Evolutionary conservation across 2,113 vertebrate genomes (phyloP).

Genomic region (Gobio gobio): DNA sequence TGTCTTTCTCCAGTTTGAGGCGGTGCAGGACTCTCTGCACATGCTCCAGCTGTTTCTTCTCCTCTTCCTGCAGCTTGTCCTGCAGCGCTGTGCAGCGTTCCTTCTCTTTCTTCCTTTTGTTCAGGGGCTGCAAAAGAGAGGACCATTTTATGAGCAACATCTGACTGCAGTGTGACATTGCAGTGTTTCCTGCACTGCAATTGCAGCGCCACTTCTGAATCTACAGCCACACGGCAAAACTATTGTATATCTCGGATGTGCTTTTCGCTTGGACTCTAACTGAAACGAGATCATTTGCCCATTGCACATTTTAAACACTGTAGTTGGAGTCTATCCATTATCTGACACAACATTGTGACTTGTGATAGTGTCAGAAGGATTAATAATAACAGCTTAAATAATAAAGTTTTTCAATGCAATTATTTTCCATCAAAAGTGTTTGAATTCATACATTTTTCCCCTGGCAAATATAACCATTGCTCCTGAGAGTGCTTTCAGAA

Average conservation of each 20-base stretch:
- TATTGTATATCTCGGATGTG: neutral
- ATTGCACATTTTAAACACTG: neutral
- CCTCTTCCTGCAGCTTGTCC: slow-evolving; percentile 96
- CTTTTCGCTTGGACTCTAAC: neutral
- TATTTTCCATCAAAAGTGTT: too few relatives aligned
- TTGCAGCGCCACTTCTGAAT: neutral
- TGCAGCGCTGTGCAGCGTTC: slow-evolving; percentile 96
- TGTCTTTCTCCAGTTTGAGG: slow-evolving; percentile 97
- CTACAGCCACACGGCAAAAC: neutral
- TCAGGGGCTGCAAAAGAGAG: slow-evolving; percentile 80
- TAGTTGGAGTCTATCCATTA: too few relatives aligned
- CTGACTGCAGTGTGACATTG: too few relatives aligned
- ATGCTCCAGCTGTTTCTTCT: slow-evolving; percentile 96
- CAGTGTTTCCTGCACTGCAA: neutral
- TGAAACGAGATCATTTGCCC: neutral
- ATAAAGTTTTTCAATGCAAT: too few relatives aligned
- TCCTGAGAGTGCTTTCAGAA: neutral
- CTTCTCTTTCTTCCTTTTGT: slow-evolving; percentile 99
- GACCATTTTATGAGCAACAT: neutral
- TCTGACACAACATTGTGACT: too few relatives aligned
- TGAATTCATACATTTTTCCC: neutral
- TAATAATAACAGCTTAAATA: too few relatives aligned
- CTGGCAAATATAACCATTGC: neutral
- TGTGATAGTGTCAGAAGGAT: too few relatives aligned
- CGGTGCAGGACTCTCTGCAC: slow-evolving; percentile 93